Evolutionary conservation across 2,888 invertebrate species (phyloP).

Genomic region (Torymus texanus): DNA sequence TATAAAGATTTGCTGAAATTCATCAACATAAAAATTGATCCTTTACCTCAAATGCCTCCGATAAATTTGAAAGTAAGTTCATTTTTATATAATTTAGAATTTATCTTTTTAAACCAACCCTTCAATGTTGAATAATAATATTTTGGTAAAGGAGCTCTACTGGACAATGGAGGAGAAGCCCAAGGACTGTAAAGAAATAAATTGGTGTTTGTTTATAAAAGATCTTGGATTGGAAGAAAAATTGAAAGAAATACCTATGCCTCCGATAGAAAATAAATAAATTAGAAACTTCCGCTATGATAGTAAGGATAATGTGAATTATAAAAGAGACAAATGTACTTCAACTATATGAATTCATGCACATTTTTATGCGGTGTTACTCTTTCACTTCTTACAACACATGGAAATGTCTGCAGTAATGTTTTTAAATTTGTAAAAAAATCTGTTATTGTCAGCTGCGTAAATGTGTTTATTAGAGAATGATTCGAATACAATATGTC

Average conservation of each 20-base stretch:
- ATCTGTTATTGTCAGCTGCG: conserved; percentile 20
- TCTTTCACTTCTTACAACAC: too few species aligned
- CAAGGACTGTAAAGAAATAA: conserved; percentile 73
- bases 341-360: not conserved
- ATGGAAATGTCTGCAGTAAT: not conserved
- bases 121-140: conserved; percentile 1
- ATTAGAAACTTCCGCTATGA: too few species aligned
- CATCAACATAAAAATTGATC: conserved; percentile 81
- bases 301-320: too few species aligned
- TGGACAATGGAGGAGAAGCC: conserved; percentile 75
- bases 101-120: not conserved
- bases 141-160: conserved; percentile 69
- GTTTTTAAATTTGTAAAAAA: conserved; percentile 4
- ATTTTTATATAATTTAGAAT: not conserved
- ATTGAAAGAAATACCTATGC: conserved; percentile 12
- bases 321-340: too few species aligned
- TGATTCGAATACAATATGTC: conserved; percentile 57
- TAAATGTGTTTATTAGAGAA: conserved; percentile 55
- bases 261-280: not conserved
- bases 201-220: conserved; percentile 77
- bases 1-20: conserved; percentile 84
- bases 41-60: conserved; percentile 76
- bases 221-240: conserved; percentile 74
- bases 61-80: conserved; percentile 76
- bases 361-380: not conserved